Evolutionary conservation across 2,888 invertebrate genomes (phyloP).

Genomic region (Rhorus exstirpatorius): DNA sequence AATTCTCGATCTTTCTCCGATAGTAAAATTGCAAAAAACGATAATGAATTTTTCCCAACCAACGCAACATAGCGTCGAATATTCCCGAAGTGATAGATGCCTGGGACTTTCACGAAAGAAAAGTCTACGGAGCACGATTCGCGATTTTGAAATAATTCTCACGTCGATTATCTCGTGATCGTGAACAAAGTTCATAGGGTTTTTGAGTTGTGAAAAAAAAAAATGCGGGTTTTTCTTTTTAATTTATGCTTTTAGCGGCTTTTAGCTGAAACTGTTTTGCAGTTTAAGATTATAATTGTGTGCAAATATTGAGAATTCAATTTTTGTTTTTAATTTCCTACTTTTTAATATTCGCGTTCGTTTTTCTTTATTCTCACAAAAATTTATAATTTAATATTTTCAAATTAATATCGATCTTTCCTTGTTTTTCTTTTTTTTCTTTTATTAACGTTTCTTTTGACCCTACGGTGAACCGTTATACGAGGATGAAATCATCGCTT

Average conservation of each 20-base stretch:
- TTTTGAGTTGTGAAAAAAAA: too few species aligned
- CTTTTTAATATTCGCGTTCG: too few species aligned
- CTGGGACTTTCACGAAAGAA: constrained; percentile 21
- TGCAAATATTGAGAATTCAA: too few species aligned
- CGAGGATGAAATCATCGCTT: constrained; percentile 15
- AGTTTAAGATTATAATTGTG: too few species aligned
- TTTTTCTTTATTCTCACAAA: neutral
- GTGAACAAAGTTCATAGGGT: too few species aligned
- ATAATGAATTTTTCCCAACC: constrained; percentile 27
- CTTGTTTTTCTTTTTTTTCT: neutral
- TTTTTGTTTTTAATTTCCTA: too few species aligned
- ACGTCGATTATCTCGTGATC: too few species aligned
- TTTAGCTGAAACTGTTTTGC: too few species aligned
- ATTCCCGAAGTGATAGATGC: neutral
- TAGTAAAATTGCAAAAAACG: constrained; percentile 16
- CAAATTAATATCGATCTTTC: neutral
- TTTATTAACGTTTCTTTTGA: neutral
- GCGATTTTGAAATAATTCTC: too few species aligned
- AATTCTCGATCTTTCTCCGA: constrained; percentile 33
- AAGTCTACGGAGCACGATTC: neutral
- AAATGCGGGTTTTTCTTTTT: too few species aligned
- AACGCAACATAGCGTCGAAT: neutral
- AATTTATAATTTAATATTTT: neutral
- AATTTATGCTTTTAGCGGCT: too few species aligned
- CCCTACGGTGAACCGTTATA: constrained; percentile 20